These are phyloP conservation scores for Lycophotia porphyrea DNA, from an alignment of 2,888 invertebrate genomes.

Conservation along the genomic window DNA sequence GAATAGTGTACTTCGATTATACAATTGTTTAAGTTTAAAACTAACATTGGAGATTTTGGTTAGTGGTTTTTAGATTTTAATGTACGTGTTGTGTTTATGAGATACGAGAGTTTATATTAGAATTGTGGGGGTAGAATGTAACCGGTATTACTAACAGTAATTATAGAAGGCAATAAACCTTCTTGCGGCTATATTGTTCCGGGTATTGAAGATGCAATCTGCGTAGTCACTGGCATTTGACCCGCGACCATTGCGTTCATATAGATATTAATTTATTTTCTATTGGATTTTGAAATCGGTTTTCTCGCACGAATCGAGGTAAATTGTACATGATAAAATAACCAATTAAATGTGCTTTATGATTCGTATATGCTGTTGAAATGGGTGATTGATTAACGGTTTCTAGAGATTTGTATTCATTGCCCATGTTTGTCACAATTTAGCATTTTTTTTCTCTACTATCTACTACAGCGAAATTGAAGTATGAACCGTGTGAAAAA, in stretches of 20 bases:
- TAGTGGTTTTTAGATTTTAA: slow-evolving; percentile 38
- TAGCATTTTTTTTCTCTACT: neutral
- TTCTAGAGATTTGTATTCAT: neutral
- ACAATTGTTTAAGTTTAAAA: slow-evolving; percentile 68
- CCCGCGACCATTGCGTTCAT: slow-evolving; percentile 73
- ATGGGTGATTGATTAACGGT: neutral
- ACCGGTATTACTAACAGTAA: slow-evolving; percentile 76
- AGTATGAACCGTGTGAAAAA: too few species aligned
- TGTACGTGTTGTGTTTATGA: slow-evolving; percentile 34
- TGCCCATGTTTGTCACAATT: neutral
- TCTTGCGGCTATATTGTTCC: slow-evolving; percentile 72
- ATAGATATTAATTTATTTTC: slow-evolving; percentile 71
- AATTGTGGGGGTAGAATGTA: slow-evolving; percentile 48
- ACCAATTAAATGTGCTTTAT: slow-evolving; percentile 43
- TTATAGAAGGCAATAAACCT: slow-evolving; percentile 76
- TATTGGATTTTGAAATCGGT: slow-evolving; percentile 60
- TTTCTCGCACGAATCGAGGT: slow-evolving; percentile 41
- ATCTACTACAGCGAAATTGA: neutral
- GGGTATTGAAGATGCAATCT: slow-evolving; percentile 78
- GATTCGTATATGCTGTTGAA: slow-evolving; percentile 5
- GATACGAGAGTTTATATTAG: slow-evolving; percentile 34
- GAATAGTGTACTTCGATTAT: slow-evolving; percentile 75
- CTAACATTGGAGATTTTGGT: slow-evolving; percentile 33
- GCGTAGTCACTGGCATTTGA: slow-evolving; percentile 79
- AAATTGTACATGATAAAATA: slow-evolving; percentile 40